Conservation (phyloP, 2,113 vertebrate species). For the Trematomus loennbergii region DNA sequence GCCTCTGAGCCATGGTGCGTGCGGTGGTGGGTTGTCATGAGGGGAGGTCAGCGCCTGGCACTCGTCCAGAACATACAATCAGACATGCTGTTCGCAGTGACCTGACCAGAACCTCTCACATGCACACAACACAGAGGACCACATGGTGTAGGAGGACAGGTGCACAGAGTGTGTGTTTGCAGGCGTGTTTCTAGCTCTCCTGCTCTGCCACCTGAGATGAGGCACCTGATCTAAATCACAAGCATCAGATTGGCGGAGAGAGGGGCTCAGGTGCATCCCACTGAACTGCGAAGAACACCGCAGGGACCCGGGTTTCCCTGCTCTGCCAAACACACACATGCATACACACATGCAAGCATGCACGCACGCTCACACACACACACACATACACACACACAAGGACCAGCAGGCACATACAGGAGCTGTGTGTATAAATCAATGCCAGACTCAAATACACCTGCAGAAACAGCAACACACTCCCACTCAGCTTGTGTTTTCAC, state of each 20-base stretch:
- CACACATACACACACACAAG: slow-evolving; percentile 6
- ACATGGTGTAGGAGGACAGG: slow-evolving; percentile 4
- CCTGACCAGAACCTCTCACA: slow-evolving; percentile 44
- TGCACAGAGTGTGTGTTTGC: slow-evolving; percentile 10
- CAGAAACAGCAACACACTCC: slow-evolving; percentile 25
- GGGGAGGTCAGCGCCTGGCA: slow-evolving; percentile 52
- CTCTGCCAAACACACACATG: slow-evolving; percentile 16
- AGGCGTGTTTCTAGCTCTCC: slow-evolving; percentile 24
- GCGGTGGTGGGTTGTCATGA: slow-evolving; percentile 42
- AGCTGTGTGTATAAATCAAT: slow-evolving; percentile 31
- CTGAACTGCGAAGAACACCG: slow-evolving; percentile 54
- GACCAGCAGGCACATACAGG: no score
- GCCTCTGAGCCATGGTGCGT: slow-evolving; percentile 42
- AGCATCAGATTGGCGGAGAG: slow-evolving; percentile 59
- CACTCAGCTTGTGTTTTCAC: not conserved
- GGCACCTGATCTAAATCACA: slow-evolving; percentile 66
- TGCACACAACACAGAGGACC: slow-evolving; percentile 13
- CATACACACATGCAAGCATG: slow-evolving; percentile 1
- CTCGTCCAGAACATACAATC: slow-evolving; percentile 60
- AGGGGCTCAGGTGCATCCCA: slow-evolving; percentile 75
- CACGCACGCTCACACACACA: not conserved
- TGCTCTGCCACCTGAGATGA: slow-evolving; percentile 55
- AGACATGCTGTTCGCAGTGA: slow-evolving; percentile 56
- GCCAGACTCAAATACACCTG: slow-evolving; percentile 25
- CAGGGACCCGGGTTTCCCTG: slow-evolving; percentile 62